These are phyloP conservation scores for Sinohyriopsis cumingii DNA, from an alignment of 2,888 invertebrate genomes.

Conservation along the genomic window DNA sequence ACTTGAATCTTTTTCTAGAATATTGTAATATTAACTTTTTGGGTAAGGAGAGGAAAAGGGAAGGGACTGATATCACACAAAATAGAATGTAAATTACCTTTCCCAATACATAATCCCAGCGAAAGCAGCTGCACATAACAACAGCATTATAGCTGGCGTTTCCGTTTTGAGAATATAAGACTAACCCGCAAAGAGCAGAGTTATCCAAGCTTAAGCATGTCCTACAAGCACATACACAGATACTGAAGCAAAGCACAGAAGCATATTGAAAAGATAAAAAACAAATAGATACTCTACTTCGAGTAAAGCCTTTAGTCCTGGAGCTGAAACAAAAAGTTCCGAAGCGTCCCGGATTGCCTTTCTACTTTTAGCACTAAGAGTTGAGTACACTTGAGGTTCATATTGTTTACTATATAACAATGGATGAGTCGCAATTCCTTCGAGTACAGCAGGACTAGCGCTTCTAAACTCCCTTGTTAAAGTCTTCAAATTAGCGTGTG, in stretches of 20 bases:
- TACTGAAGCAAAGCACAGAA: slow-evolving; percentile 16
- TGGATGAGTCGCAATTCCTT: slow-evolving; percentile 60
- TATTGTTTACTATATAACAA: slow-evolving; percentile 42
- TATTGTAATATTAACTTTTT: too few species aligned
- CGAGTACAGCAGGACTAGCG: slow-evolving; percentile 60
- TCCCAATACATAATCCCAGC: too few species aligned
- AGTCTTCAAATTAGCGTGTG: slow-evolving; percentile 30
- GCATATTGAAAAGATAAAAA: slow-evolving; percentile 16
- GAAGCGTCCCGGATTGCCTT: slow-evolving; percentile 63
- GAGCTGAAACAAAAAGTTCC: slow-evolving; percentile 58
- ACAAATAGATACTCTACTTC: slow-evolving; percentile 62
- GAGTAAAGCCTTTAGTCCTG: slow-evolving; percentile 63
- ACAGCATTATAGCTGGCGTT: too few species aligned
- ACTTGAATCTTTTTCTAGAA: too few species aligned
- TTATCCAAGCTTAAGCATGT: too few species aligned
- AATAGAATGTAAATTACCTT: too few species aligned
- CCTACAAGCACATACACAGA: slow-evolving; percentile 7
- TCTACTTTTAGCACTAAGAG: slow-evolving; percentile 60
- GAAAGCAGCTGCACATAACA: too few species aligned
- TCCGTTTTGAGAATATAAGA: too few species aligned
- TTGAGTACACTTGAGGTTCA: slow-evolving; percentile 30
- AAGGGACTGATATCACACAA: not conserved
- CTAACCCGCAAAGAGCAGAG: too few species aligned
- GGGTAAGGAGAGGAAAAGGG: slow-evolving; percentile 4
- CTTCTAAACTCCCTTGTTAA: slow-evolving; percentile 56